Percentiles rank a stretch among this genome's conserved stretches.
Conservation (phyloP, 2,797 vertebrate genomes). For the Sebastes taczanowskii region DNA sequence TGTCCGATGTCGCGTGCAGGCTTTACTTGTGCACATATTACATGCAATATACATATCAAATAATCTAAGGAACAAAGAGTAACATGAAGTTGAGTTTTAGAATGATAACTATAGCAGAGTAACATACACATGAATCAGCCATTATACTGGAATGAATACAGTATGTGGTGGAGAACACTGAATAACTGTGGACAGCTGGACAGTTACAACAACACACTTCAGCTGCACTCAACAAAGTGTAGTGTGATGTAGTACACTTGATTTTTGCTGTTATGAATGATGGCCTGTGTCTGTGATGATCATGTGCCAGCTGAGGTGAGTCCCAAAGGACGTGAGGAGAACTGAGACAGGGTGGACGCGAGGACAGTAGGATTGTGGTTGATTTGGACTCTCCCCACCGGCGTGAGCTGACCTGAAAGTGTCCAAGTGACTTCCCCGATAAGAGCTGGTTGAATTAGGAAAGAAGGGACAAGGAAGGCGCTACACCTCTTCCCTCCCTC, state of each 20-base stretch:
- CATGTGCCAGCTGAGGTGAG: neutral
- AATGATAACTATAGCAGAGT: neutral
- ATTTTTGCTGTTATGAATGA: neutral
- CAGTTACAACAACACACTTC: too few relatives aligned
- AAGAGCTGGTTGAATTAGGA: neutral
- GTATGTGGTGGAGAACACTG: too few relatives aligned
- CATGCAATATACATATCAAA: neutral
- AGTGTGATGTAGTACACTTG: neutral
- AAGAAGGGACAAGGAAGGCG: neutral
- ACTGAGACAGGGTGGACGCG: neutral
- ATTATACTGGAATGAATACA: too few relatives aligned
- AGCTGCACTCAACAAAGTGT: too few relatives aligned
- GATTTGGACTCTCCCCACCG: too few relatives aligned
- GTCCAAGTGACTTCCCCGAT: neutral
- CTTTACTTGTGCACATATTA: neutral
- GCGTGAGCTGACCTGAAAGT: neutral
- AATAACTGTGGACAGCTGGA: too few relatives aligned
- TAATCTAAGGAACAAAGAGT: neutral
- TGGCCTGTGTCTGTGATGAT: neutral
- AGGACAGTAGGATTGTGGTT: neutral
- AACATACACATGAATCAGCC: neutral
- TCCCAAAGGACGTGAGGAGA: neutral
- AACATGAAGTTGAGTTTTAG: neutral
- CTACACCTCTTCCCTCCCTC: neutral
- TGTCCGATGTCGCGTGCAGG: neutral